phyloP scores from a whole-genome alignment of 1,140 invertebrate genomes.

The Solen grandis region DNA sequence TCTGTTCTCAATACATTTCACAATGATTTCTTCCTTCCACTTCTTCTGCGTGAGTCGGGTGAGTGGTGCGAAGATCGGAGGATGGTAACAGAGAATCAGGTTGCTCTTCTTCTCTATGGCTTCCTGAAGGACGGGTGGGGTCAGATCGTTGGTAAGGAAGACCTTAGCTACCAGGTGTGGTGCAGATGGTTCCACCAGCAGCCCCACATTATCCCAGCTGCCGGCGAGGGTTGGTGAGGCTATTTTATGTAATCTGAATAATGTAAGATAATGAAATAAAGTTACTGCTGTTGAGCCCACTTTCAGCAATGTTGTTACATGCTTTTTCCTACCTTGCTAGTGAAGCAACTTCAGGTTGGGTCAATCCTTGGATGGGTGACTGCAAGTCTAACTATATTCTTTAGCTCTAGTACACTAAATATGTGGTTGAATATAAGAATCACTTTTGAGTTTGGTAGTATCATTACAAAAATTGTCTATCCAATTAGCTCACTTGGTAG shows the following conservation, averaged over 20 bases:
- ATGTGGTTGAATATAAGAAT: not conserved
- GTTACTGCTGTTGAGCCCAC: not conserved
- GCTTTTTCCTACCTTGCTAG: not conserved
- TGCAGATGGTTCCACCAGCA: conserved; percentile 90
- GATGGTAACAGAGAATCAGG: conserved; percentile 97
- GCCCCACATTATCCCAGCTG: conserved; percentile 97
- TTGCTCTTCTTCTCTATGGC: conserved; percentile 86
- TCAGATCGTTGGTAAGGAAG: conserved; percentile 97
- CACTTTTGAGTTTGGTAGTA: not conserved
- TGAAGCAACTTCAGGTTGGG: not conserved
- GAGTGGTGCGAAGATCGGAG: conserved; percentile 93
- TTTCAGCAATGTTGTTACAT: not conserved
- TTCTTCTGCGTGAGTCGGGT: conserved; percentile 87
- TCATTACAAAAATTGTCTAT: no score
- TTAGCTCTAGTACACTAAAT: not conserved
- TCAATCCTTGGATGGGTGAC: not conserved
- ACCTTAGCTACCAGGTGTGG: conserved; percentile 82
- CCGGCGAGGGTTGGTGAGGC: conserved; percentile 89
- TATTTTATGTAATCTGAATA: conserved; percentile 85
- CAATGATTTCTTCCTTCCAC: conserved; percentile 92
- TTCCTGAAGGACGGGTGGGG: conserved; percentile 90
- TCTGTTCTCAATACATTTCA: conserved; percentile 90
- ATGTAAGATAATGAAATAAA: not conserved
- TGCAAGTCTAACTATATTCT: not conserved
- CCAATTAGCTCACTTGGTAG: no score